Evolutionary conservation across 2,797 vertebrate species (phyloP).

Genomic region (Neosilurus mollespiculum): DNA sequence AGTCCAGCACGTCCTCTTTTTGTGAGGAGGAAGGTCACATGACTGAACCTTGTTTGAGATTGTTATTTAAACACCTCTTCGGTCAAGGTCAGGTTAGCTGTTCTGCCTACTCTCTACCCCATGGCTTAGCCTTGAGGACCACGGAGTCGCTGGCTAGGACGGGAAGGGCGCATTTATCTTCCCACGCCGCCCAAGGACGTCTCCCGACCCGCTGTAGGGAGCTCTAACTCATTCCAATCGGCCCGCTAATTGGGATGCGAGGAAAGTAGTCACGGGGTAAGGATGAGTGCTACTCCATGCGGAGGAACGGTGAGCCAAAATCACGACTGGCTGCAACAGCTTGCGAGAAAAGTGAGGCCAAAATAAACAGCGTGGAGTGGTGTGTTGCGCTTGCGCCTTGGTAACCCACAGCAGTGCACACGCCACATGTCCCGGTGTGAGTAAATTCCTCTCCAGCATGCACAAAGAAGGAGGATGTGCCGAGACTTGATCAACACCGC

Average conservation of each 20-base stretch:
- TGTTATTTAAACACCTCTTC: slow-evolving; percentile 74
- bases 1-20: slow-evolving; percentile 62
- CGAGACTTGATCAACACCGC: slow-evolving; percentile 46
- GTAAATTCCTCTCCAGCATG: slow-evolving; percentile 24
- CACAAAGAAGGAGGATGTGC: slow-evolving; percentile 29
- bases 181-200: slow-evolving; percentile 43
- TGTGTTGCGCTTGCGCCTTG: background rate
- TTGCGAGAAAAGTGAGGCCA: background rate
- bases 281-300: background rate
- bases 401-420: background rate
- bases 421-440: background rate
- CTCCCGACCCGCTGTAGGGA: slow-evolving; percentile 28
- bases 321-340: slow-evolving; percentile 3
- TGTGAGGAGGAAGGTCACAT: slow-evolving; percentile 66
- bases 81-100: slow-evolving; percentile 72
- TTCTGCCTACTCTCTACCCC: slow-evolving; percentile 62
- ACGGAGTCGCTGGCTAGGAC: slow-evolving; percentile 39
- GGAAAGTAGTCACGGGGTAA: slow-evolving; percentile 25
- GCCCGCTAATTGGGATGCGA: slow-evolving; percentile 44
- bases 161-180: slow-evolving; percentile 38
- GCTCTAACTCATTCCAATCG: slow-evolving; percentile 29
- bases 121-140: slow-evolving; percentile 42
- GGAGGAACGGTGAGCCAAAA: slow-evolving; percentile 20
- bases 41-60: slow-evolving; percentile 73
- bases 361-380: background rate